Evolutionary conservation across 2,888 invertebrate species (phyloP), one percentile per base, ranked within the genome.

Genomic region (Julus scandinavius): DNA sequence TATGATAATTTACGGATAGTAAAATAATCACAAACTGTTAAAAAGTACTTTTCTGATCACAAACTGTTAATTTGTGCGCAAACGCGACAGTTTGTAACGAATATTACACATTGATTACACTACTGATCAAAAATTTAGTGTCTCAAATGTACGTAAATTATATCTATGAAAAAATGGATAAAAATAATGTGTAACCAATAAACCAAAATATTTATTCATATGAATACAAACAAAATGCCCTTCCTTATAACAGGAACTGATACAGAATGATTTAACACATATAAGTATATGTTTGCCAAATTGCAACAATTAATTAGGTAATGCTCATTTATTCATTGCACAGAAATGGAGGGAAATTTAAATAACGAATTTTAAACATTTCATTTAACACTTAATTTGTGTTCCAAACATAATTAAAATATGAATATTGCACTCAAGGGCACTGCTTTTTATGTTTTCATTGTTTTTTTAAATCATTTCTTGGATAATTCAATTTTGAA

Each of bases 121-220:
- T n/a, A n/a, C n/a, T n/a, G n/a, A n/a, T n/a, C n/a, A n/a, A n/a
- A n/a, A n/a, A n/a, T n/a, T n/a, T n/a, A n/a, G n/a, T n/a, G n/a
- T n/a, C n/a, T n/a, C n/a, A n/a, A n/a, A n/a, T n/a, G n/a, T n/a
- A n/a, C n/a, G n/a, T n/a, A n/a, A n/a, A n/a, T n/a, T n/a, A n/a
- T n/a, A n/a, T n/a, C n/a, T n/a, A n/a, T n/a, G n/a, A n/a, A n/a
- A n/a, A n/a, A n/a, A n/a, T n/a, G n/a, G n/a, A n/a, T n/a, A n/a
- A n/a, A n/a, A n/a, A n/a, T n/a, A n/a, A 50, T 50, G 50, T 72
- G 29, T 72, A 72, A 11, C 29, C 72, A 72, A 72, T 72, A 72
- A 72, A 72, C 29, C 72, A 29, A 17, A 20, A 4, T 9, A 7
- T 72, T 72, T 72, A 72, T 72, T 72, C 2, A 72, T 29, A 29